phyloP scores from a whole-genome alignment of 2,888 invertebrate species.

The Mythimna albipuncta region DNA sequence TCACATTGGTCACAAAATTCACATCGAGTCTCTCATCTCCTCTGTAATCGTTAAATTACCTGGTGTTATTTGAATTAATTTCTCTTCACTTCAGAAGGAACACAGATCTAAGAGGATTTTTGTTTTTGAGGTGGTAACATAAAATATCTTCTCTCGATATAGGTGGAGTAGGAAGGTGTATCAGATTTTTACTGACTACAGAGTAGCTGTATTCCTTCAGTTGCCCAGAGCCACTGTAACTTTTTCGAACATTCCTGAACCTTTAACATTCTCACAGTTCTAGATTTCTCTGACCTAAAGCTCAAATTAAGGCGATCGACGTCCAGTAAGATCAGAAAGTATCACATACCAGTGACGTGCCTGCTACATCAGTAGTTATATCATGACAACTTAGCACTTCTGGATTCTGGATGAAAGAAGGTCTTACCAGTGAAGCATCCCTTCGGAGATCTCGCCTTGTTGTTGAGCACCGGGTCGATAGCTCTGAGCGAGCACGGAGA shows the following conservation, averaged over 20 bases:
- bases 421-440: constrained; percentile 97
- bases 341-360: neutral
- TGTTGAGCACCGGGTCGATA: constrained; percentile 97
- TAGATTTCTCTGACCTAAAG: no score
- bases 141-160: no score
- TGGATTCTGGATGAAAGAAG: neutral
- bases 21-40: neutral
- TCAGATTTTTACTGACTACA: no score
- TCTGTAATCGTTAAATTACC: neutral
- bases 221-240: no score
- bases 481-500: constrained; percentile 98
- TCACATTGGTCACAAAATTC: neutral
- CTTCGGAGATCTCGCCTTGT: constrained; percentile 96
- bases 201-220: no score
- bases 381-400: neutral
- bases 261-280: no score
- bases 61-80: no score
- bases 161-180: no score
- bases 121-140: no score
- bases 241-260: no score
- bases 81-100: no score
- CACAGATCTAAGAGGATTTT: no score
- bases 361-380: neutral
- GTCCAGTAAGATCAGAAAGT: neutral
- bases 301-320: neutral